These are phyloP conservation scores for Rhombomys opimus DNA, from an alignment of 2,113 vertebrate species.

Conservation along the genomic window DNA sequence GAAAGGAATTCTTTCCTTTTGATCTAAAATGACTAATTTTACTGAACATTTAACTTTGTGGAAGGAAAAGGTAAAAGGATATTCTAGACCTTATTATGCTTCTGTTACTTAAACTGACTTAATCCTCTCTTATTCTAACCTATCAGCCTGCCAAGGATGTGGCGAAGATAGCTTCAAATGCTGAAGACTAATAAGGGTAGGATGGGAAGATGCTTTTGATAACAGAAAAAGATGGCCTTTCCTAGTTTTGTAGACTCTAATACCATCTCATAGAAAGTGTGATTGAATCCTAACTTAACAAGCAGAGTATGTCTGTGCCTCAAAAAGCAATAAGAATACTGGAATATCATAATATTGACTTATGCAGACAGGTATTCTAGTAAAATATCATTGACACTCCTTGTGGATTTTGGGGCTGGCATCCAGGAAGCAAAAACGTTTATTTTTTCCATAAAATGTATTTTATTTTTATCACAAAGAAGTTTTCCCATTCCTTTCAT, in stretches of 20 bases:
- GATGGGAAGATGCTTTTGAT: background rate
- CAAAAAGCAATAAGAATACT: background rate
- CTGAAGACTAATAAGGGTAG: background rate
- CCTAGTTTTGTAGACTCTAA: background rate
- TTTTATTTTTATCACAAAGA: constrained; percentile 32
- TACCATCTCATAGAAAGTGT: background rate
- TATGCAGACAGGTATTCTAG: background rate
- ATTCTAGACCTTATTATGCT: background rate
- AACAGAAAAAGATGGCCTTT: background rate
- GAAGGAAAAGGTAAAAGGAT: background rate
- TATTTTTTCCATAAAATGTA: background rate
- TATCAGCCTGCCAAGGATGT: background rate
- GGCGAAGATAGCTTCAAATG: background rate
- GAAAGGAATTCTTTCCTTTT: background rate
- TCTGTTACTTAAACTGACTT: background rate
- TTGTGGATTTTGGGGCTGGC: background rate
- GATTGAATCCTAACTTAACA: background rate
- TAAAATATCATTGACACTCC: background rate
- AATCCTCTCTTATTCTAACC: background rate
- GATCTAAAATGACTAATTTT: background rate
- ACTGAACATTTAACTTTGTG: background rate
- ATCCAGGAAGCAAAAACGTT: background rate
- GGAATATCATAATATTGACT: background rate
- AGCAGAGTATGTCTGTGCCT: background rate
- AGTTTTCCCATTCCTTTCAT: background rate